A percentile compares a stretch with the other conserved stretches of the same genome.
Conservation (phyloP, 2,797 vertebrate species). For the Sardinella longiceps region DNA sequence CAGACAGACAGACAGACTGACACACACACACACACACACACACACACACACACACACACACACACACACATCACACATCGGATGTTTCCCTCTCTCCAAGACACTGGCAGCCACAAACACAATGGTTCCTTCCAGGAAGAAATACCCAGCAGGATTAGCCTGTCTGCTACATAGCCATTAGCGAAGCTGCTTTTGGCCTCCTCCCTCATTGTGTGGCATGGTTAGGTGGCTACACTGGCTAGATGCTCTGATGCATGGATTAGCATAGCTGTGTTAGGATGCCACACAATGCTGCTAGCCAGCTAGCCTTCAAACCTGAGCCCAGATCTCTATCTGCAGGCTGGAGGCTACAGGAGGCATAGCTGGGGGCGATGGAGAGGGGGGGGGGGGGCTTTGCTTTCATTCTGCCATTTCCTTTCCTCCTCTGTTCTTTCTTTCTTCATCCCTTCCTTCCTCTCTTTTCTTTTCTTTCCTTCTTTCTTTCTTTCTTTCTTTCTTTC, state of each 20-base stretch:
- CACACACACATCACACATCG: too few relatives aligned
- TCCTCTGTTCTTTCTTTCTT: background rate
- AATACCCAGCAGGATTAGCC: background rate
- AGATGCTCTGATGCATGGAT: background rate
- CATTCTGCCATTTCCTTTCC: background rate
- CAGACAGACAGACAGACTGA: background rate
- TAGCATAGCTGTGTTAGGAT: background rate
- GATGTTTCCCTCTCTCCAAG: background rate
- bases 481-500: background rate
- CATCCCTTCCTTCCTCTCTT: too few relatives aligned
- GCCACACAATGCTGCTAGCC: background rate
- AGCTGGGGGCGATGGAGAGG: background rate
- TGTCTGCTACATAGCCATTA: background rate
- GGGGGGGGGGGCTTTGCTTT: background rate
- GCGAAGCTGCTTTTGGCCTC: background rate
- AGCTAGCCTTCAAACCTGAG: background rate
- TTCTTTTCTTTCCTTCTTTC: background rate
- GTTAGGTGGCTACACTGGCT: background rate
- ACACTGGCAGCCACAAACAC: background rate
- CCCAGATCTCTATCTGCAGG: background rate
- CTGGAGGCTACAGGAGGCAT: background rate
- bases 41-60: background rate
- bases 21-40: too few relatives aligned
- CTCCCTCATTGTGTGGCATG: background rate
- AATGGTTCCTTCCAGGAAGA: background rate